phyloP scores from a whole-genome alignment of 1,140 invertebrate species.

The Cydia strobilella region DNA sequence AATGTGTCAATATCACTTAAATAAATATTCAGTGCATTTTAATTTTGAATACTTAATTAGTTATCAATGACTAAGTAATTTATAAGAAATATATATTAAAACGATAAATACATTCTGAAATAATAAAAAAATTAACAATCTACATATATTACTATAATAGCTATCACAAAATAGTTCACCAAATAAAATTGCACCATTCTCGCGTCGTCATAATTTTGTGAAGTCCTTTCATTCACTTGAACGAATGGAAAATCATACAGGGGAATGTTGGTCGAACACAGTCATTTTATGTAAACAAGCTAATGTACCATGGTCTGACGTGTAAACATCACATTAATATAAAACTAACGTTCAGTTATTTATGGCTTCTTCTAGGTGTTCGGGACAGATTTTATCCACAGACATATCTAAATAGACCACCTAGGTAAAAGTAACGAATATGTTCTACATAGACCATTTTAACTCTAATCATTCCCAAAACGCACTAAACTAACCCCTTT shows the following conservation, averaged over 20 bases:
- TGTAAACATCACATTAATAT: not conserved
- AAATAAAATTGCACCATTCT: slow-evolving; percentile 20
- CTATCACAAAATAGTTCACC: slow-evolving; percentile 19
- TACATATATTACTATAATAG: slow-evolving; percentile 34
- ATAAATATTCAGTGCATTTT: slow-evolving; percentile 14
- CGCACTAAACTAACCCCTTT: too few relatives aligned
- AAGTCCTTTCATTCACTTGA: not conserved
- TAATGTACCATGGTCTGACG: not conserved
- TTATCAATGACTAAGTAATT: not conserved
- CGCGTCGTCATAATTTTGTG: not conserved
- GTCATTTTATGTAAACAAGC: not conserved
- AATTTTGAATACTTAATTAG: not conserved
- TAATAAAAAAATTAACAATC: slow-evolving; percentile 33
- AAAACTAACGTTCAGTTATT: not conserved
- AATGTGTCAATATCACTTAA: not conserved
- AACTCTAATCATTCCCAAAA: too few relatives aligned
- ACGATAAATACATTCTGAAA: not conserved
- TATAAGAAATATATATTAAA: slow-evolving; percentile 6
- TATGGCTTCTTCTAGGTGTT: not conserved
- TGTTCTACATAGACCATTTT: too few relatives aligned
- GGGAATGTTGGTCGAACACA: slow-evolving; percentile 23
- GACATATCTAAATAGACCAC: too few relatives aligned
- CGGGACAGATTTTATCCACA: not conserved
- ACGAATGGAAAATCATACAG: not conserved
- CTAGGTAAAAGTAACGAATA: too few relatives aligned